Percentiles rank a stretch among this genome's conserved stretches.
Evolutionary conservation across 2,888 invertebrate species (phyloP).

Genomic region (Notodromas monacha): DNA sequence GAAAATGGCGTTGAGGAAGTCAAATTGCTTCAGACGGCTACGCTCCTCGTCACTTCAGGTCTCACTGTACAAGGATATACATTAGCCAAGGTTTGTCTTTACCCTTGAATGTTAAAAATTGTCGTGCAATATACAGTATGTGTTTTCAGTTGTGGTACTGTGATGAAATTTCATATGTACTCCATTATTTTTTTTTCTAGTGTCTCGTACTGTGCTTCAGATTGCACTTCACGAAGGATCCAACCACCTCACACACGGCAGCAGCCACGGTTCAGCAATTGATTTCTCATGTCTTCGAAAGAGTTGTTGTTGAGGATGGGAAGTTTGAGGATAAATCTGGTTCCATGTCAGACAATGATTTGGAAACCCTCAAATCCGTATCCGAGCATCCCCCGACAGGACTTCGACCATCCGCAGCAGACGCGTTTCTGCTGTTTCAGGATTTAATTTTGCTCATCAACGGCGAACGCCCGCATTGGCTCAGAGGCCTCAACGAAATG

Average conservation of each 20-base stretch:
- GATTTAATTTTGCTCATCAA: constrained; percentile 86
- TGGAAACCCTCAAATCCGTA: constrained; percentile 42
- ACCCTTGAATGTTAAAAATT: too few relatives aligned
- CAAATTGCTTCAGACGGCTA: constrained; percentile 78
- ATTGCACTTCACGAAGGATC: constrained; percentile 75
- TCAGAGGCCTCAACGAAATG: constrained; percentile 83
- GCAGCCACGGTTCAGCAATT: constrained; percentile 87
- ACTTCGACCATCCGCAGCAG: constrained; percentile 52
- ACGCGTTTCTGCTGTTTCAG: constrained; percentile 82
- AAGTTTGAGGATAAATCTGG: not conserved
- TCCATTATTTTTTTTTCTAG: constrained; percentile 19
- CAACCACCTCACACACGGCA: constrained; percentile 79
- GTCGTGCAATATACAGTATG: too few relatives aligned
- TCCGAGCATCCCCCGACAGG: constrained; percentile 45
- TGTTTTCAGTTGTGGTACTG: too few relatives aligned
- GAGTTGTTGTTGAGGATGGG: constrained; percentile 34
- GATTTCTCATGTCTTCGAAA: constrained; percentile 62
- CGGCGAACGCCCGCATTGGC: constrained; percentile 80
- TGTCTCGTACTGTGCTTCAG: constrained; percentile 80
- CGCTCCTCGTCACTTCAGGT: constrained; percentile 73
- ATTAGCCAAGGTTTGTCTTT: constrained; percentile 42
- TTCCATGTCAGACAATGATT: constrained; percentile 19
- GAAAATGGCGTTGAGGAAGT: constrained; percentile 80
- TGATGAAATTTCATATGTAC: constrained; percentile 2
- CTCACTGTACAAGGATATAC: constrained; percentile 75